Evolutionary conservation across 2,113 vertebrate species (phyloP), one percentile per base, ranked within the genome.

Genomic region (Myocastor coypus): DNA sequence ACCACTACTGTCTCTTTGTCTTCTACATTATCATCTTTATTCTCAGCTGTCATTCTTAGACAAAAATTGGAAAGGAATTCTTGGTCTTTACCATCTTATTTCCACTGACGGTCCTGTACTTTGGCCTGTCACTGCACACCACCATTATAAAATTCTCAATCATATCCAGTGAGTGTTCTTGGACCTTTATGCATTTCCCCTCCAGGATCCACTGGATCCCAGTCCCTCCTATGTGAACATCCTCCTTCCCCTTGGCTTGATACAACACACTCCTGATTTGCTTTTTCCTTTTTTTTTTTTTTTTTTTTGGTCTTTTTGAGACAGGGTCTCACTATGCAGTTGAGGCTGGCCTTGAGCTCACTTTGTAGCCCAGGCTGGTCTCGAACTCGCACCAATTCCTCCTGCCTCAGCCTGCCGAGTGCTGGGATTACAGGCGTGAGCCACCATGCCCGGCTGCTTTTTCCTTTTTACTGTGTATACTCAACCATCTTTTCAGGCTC

Each of bases 281-380:
- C 52, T 89, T 89, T 61, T 40, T 92, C 71, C 32, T 80, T 93
- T 61, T n/a, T n/a, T n/a, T n/a, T n/a, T n/a, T n/a, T n/a, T n/a
- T n/a, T n/a, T n/a, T n/a, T n/a, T n/a, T n/a, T n/a, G n/a, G n/a
- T n/a, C n/a, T n/a, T n/a, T n/a, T n/a, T n/a, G n/a, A n/a, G n/a
- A n/a, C n/a, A n/a, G n/a, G n/a, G n/a, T n/a, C n/a, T n/a, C n/a
- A n/a, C n/a, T n/a, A n/a, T n/a, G n/a, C n/a, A n/a, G n/a, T n/a
- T n/a, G n/a, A n/a, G n/a, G n/a, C n/a, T n/a, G n/a, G n/a, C n/a
- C n/a, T n/a, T n/a, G n/a, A n/a, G n/a, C n/a, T n/a, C n/a, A n/a
- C n/a, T n/a, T n/a, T n/a, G n/a, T n/a, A n/a, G n/a, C n/a, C n/a
- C n/a, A n/a, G n/a, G n/a, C n/a, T n/a, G n/a, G n/a, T n/a, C n/a